Evolutionary conservation across 2,888 invertebrate species (phyloP), one percentile per base, ranked within the genome.

Genomic region (Salticus scenicus): DNA sequence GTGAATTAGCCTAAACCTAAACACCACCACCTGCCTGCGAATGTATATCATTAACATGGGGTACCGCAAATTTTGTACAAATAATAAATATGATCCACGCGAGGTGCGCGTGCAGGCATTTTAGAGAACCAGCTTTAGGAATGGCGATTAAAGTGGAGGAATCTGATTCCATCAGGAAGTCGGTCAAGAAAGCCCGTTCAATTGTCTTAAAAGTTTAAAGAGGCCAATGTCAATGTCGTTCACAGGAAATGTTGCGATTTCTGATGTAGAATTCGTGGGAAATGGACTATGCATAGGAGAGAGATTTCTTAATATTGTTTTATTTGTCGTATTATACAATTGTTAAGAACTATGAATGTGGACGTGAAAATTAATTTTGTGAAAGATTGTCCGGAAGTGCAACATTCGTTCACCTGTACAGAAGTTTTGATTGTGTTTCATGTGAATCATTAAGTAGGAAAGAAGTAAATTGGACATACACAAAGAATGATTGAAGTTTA

Each of bases 51-150:
- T 57, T 57, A 57, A 5, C 7, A n/a, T 4, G 24, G 57, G 57
- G 57, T 57, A 57, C 57, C 57, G 57, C 57, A 57, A 57, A 57
- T 57, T 57, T 24, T 17, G 57, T 57, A 57, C 24, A 24, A 57
- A 57, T 57, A 57, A 7, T 47, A 57, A 47, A 37, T 37, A 37
- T 10, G n/a, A 5, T 20, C 20, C 57, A 57, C 57, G 24, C 57
- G 57, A 57, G 57, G 5, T 1, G 57, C 57, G 57, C 57, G 57
- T 57, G 57, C 24, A 57, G 57, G 57, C 24, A 57, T 57, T 5
- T 24, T 8, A 47, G 2, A n/a, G n/a, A 47, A 47, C 47, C 47
- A 47, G 47, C 10, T 2, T 2, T 47, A 17, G 47, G 12, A 37
- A 8, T 5, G 37, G 7, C 7, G 37, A 12, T 37, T 12, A 2